Base-by-base conservation (phyloP, 2,113 vertebrate species). In the Menura novaehollandiae region DNA sequence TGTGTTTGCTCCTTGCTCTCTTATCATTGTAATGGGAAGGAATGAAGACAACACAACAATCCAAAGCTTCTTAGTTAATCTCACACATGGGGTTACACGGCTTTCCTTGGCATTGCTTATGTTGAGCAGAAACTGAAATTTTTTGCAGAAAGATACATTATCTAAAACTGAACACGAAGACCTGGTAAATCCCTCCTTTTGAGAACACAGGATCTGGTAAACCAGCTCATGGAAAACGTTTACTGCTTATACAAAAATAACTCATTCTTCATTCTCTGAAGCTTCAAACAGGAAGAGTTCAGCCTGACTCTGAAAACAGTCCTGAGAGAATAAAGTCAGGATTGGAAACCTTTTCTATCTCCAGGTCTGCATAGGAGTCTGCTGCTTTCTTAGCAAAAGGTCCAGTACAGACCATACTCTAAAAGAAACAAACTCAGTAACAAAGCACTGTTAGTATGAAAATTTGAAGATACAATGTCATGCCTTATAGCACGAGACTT, bases 171-270 rank as follows among this genome's bases (percentile, higher is more conserved):
- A 62, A 47, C 47, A 43, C 5, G 0, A 33, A 62, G 14, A 35
- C 14, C 10, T 21, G 39, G 11, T 43, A 67, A 90, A 66, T 53
- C 15, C 72, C 30, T 53, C 26, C 19, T 74, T 79, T 74, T 67
- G 37, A 15, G 43, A 63, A 67, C 0, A 0, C 26, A 71, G 12
- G 15, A 63, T 89, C 44, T 87, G 13, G 32, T 58, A 72, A 93
- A 92, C 9, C 41, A 90, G 35, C 13, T 73, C 22, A 66, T 39
- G 27, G 49, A 83, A 94, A 95, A 86, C 63, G 12, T 90, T 96
- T 96, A 87, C 19, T 91, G 85, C 90, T 94, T 91, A 80, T 46
- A 16, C 24, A 66, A 74, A 85, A 71, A 77, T 23, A 85, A 66
- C 32, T 44, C 19, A 8, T 92, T n/a, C 78, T 80, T 91, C 86